These are phyloP conservation scores for Paraplagusia blochii DNA, from an alignment of 2,113 vertebrate species.

Conservation along the genomic window DNA sequence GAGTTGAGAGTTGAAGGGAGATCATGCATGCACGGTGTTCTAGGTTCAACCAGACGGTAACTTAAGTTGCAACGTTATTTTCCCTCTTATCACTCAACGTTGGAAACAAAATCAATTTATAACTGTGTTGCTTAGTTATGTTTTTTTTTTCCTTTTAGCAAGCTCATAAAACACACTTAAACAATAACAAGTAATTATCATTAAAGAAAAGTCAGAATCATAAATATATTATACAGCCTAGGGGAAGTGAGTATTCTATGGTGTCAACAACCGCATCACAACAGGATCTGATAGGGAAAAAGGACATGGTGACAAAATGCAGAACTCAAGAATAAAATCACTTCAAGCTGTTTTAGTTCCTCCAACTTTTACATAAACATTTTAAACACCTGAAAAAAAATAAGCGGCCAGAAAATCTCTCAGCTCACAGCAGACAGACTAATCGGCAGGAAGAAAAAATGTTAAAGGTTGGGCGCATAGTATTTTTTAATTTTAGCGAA, in stretches of 20 bases:
- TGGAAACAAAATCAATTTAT: constrained; percentile 34
- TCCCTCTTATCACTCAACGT: constrained; percentile 24
- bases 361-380: too few relatives aligned
- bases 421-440: too few relatives aligned
- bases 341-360: too few relatives aligned
- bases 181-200: constrained; percentile 58
- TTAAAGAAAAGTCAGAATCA: constrained; percentile 45
- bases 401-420: too few relatives aligned
- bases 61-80: constrained; percentile 4
- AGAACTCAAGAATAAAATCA: neutral
- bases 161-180: constrained; percentile 49
- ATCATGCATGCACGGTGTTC: too few relatives aligned
- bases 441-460: too few relatives aligned
- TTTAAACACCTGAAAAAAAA: too few relatives aligned
- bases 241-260: constrained; percentile 33
- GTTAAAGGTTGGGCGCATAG: too few relatives aligned
- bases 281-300: constrained; percentile 40
- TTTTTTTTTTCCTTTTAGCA: neutral
- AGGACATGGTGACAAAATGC: constrained; percentile 7
- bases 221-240: constrained; percentile 55
- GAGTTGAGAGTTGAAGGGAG: neutral
- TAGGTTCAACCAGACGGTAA: neutral
- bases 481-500: too few relatives aligned
- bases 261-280: constrained; percentile 25
- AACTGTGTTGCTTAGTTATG: constrained; percentile 30